Percentiles rank a stretch among this genome's conserved stretches.
These are phyloP conservation scores for Scomber scombrus DNA, from an alignment of 2,113 vertebrate genomes.

Conservation along the genomic window DNA sequence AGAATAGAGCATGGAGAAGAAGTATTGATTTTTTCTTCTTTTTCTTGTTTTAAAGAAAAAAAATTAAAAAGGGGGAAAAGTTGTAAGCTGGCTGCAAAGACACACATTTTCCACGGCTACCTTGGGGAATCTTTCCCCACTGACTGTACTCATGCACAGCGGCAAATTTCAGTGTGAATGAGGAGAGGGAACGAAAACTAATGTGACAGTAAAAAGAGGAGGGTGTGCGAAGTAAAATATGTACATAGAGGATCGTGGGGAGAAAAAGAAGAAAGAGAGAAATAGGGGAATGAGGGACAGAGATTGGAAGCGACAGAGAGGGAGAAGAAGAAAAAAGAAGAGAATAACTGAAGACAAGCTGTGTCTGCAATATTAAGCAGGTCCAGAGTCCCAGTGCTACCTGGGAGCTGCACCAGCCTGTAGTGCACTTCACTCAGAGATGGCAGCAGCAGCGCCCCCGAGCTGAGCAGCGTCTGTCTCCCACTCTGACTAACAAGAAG, in stretches of 20 bases:
- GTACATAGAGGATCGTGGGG: conserved; percentile 40
- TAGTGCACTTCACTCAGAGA: conserved; percentile 53
- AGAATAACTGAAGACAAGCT: conserved; percentile 47
- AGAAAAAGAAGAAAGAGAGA: conserved; percentile 24
- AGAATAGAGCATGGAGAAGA: not conserved
- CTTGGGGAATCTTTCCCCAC: conserved; percentile 7
- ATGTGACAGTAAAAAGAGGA: conserved; percentile 10
- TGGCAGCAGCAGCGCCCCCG: conserved; percentile 42
- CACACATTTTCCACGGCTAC: not conserved
- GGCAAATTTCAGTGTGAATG: not conserved
- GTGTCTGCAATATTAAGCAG: conserved; percentile 55
- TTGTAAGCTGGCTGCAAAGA: conserved; percentile 27
- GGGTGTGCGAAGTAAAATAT: conserved; percentile 10
- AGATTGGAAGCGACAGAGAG: conserved; percentile 34
- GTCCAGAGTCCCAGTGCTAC: conserved; percentile 42
- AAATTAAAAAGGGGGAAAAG: not conserved
- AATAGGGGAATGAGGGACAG: not conserved
- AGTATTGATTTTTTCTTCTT: conserved; percentile 29
- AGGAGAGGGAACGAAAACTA: not conserved
- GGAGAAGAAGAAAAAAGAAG: conserved; percentile 16
- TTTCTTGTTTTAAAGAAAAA: not conserved
- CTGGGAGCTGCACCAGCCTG: conserved; percentile 55
- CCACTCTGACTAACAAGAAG: conserved; percentile 45
- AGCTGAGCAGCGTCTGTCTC: conserved; percentile 57
- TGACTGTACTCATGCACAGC: not conserved